A percentile compares a stretch with the other conserved stretches of the same genome.
phyloP scores from a whole-genome alignment of 2,888 invertebrate genomes.

The Lithosia quadra region DNA sequence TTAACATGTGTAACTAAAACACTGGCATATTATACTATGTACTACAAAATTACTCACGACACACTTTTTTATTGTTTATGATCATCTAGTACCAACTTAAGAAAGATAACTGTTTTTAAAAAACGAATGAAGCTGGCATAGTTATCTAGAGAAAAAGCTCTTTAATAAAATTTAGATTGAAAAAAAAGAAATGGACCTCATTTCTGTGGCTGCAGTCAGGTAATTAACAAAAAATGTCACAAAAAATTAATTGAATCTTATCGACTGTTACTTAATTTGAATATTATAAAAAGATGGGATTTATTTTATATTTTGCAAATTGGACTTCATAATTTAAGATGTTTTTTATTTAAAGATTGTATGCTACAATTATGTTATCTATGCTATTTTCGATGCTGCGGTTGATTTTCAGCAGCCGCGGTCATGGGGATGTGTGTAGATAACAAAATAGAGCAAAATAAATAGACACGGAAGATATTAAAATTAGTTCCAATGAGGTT shows the following conservation, averaged over 20 bases:
- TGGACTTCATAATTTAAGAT: too few relatives aligned
- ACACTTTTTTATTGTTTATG: background rate
- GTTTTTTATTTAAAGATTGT: too few relatives aligned
- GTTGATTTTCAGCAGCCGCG: background rate
- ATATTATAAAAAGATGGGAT: background rate
- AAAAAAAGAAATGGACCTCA: too few relatives aligned
- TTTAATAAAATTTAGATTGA: too few relatives aligned
- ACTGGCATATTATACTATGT: background rate
- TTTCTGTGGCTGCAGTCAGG: too few relatives aligned
- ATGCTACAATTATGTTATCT: background rate
- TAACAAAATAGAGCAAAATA: constrained; percentile 1
- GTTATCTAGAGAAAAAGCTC: too few relatives aligned
- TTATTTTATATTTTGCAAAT: background rate
- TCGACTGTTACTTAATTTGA: background rate
- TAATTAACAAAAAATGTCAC: too few relatives aligned
- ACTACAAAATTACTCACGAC: background rate
- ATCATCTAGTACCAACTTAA: background rate
- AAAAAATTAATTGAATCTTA: background rate
- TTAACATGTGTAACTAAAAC: background rate
- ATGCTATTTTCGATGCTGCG: background rate
- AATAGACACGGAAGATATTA: background rate
- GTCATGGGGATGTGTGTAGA: background rate
- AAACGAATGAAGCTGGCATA: too few relatives aligned
- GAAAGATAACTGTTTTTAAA: background rate
- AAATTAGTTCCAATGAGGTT: background rate